Conservation (phyloP, 2,888 invertebrate species). For the Papilio gigon region DNA sequence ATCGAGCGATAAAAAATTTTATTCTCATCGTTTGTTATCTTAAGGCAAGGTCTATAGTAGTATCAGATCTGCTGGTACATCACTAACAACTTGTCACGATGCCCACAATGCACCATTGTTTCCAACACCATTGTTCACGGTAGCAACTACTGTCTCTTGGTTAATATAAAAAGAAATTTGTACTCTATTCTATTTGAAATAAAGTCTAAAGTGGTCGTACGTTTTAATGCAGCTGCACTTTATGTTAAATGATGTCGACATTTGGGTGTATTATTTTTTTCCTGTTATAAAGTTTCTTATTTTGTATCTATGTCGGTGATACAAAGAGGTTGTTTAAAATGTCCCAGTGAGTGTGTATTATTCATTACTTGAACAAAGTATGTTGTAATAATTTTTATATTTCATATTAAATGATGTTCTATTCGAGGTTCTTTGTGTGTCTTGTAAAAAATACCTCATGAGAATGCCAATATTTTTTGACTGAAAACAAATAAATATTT, state of each 20-base stretch:
- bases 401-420: not conserved
- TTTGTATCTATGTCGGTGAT: constrained; percentile 13
- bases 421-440: too few species aligned
- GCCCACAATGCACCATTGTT: constrained; percentile 69
- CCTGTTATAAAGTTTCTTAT: constrained; percentile 27
- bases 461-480: not conserved
- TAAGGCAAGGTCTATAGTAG: constrained; percentile 31
- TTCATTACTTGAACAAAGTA: too few species aligned
- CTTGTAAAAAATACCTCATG: too few species aligned
- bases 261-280: constrained; percentile 35
- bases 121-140: constrained; percentile 55
- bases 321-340: constrained; percentile 19
- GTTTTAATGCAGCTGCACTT: constrained; percentile 33
- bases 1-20: too few species aligned
- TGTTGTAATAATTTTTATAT: not conserved
- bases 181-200: not conserved
- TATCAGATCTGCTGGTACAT: constrained; percentile 39
- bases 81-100: constrained; percentile 43
- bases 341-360: not conserved
- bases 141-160: constrained; percentile 35
- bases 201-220: constrained; percentile 2
- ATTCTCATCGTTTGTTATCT: too few species aligned
- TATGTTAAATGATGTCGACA: constrained; percentile 30
- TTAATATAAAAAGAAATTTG: constrained; percentile 10
- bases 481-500: not conserved